Evolutionary conservation across 92 coral and sea anemone genomes (phyloP), one percentile per base, ranked within the genome.

Genomic region (Heliopora coerulea): DNA sequence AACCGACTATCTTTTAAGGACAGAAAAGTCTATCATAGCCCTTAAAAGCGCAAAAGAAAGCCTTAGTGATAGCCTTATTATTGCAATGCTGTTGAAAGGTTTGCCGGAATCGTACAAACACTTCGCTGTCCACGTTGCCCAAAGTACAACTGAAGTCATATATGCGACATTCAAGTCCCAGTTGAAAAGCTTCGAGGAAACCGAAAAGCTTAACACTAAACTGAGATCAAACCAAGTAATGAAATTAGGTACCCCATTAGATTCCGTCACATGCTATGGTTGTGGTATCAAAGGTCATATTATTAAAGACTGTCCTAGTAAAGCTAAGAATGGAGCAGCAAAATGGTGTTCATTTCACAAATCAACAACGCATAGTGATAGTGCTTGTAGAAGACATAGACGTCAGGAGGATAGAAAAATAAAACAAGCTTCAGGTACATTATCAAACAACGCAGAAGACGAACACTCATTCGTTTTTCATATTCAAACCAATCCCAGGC

Each of bases 51-150:
- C 87, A 24, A 60, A 56, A 8, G 83, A 83, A 79, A 73, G 80
- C 24, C 37, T 83, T 37, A 83, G 65, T 1, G 79, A 66, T 74
- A 35, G 85, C 8, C 50, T 80, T 1, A 68, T 74, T 18, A 75
- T 85, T 6, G 87, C 88, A 1, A 79, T 84, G 77, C 44, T 79
- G 1, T 32, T 83, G 21, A 83, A 79, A 29, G 73, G 80, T 14
- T 23, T 83, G 20, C 84, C 56, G 9, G 77, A 73, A 9, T 61
- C 46, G 12, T 84, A 79, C 50, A 79, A 79, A 40, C 65, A 78
- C 25, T 73, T 84, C 41, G 81, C 56, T 20, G 56, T 65, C 44
- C 69, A 61, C 17, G 20, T 62, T 64, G 72, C 77, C n/a, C 84
- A 84, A 59, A 59, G 65, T 29, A 11, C 65, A 24, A 79, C 26